Evolutionary conservation across 2,888 invertebrate genomes (phyloP).

Genomic region (Napeogenes sylphis): DNA sequence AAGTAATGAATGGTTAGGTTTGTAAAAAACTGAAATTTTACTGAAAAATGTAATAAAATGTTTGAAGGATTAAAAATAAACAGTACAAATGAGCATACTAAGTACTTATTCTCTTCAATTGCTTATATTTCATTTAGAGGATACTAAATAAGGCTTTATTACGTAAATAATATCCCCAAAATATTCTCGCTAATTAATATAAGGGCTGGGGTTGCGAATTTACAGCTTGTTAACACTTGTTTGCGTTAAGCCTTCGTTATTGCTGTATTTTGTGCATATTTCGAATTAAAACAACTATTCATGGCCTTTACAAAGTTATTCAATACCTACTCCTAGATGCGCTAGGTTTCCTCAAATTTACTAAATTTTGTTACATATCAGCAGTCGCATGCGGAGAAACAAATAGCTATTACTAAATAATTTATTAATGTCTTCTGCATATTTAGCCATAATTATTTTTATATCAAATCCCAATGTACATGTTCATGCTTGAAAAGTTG

Average conservation of each 20-base stretch:
- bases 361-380: no score
- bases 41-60: no score
- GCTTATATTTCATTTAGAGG: slow-evolving; percentile 72
- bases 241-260: slow-evolving; percentile 37
- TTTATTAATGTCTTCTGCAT: no score
- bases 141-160: slow-evolving; percentile 74
- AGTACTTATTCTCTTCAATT: slow-evolving; percentile 67
- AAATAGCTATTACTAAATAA: no score
- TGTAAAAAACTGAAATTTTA: no score
- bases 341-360: no score
- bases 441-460: no score
- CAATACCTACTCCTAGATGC: no score
- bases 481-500: no score
- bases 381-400: no score
- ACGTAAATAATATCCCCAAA: slow-evolving; percentile 73
- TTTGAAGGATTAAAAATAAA: neutral
- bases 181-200: slow-evolving; percentile 75
- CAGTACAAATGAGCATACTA: slow-evolving; percentile 39
- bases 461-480: no score
- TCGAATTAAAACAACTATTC: neutral
- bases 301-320: neutral
- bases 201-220: slow-evolving; percentile 58
- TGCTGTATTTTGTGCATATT: slow-evolving; percentile 1
- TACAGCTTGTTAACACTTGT: slow-evolving; percentile 43
- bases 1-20: no score